Percentiles rank a stretch among this genome's conserved stretches.
phyloP scores from a whole-genome alignment of 2,113 vertebrate genomes.

The Capreolus pygargus region DNA sequence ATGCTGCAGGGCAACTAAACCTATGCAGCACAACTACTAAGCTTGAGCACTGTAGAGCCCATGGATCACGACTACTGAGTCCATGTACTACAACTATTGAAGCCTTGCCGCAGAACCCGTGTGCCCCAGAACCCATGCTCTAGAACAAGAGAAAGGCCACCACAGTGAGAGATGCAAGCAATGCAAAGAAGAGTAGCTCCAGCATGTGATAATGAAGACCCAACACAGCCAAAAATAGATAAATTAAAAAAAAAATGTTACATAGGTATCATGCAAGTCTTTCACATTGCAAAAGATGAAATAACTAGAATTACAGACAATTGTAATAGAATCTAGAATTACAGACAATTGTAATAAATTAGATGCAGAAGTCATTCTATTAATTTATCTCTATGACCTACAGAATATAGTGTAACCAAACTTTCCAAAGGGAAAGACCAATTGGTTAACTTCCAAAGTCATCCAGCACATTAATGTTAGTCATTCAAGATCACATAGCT shows the following conservation, averaged over 20 bases:
- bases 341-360: not conserved
- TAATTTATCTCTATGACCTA: not conserved
- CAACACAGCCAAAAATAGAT: not conserved
- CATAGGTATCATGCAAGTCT: not conserved
- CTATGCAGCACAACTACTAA: not conserved
- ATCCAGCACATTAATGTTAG: not conserved
- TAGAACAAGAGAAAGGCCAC: not conserved
- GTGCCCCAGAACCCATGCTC: rapidly evolving
- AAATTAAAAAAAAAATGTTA: not conserved
- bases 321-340: not conserved
- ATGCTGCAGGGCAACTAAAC: not conserved
- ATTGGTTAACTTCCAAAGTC: not conserved
- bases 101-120: not conserved
- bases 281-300: not conserved
- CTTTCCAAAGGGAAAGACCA: not conserved
- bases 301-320: not conserved
- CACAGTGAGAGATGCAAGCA: not conserved
- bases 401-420: not conserved
- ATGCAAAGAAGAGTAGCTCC: not conserved
- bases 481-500: not conserved
- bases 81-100: not conserved
- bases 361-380: not conserved
- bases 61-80: not conserved
- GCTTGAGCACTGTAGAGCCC: not conserved
- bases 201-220: not conserved